Evolutionary conservation across 2,113 vertebrate genomes (phyloP), one percentile per base, ranked within the genome.

Genomic region (Pseudonaja textilis): DNA sequence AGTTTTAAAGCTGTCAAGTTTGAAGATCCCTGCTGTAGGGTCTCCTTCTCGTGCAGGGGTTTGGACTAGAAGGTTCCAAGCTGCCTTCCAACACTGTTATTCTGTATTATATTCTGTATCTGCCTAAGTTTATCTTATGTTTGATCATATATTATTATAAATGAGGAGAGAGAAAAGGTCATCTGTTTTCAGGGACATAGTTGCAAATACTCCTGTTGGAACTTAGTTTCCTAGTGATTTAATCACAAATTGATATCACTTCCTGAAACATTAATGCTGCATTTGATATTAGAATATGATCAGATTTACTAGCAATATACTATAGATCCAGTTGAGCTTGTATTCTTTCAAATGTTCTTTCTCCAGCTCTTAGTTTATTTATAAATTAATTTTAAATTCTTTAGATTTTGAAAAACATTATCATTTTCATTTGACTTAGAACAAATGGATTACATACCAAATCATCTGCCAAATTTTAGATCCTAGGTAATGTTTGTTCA

Each of bases 221-320:
- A 91, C 91, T 91, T 91, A 45, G 10, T n/a, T 61, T 64, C 95
- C 95, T 96, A 95, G 2, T 89, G 94, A 91, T 94, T 95, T 95
- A 92, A 22, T 94, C 94, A 93, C 59, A 87, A 93, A 93, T 91
- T 94, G 81, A 22, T 93, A 93, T 90, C 92, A 87, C 93, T 91
- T 61, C 88, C 47, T 52, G 88, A 87, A 92, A 92, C 54, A 90
- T 8, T 6, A 22, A 81, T 56, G 94, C 91, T 94, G 92, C 93
- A 96, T 93, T 54, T 94, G 5, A 0, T 0, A 25, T n/a, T 94
- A 94, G 92, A 90, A 89, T 95, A 57, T 0, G 2, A 81, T 95
- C 85, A 64, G 52, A 90, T 94, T 85, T 90, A 57, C 95, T 92
- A 94, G 56, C 9, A 3, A 81, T 81, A 39, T 81, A 81, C 88